Conservation (phyloP, 2,888 invertebrate genomes). For the Acleris literana region DNA sequence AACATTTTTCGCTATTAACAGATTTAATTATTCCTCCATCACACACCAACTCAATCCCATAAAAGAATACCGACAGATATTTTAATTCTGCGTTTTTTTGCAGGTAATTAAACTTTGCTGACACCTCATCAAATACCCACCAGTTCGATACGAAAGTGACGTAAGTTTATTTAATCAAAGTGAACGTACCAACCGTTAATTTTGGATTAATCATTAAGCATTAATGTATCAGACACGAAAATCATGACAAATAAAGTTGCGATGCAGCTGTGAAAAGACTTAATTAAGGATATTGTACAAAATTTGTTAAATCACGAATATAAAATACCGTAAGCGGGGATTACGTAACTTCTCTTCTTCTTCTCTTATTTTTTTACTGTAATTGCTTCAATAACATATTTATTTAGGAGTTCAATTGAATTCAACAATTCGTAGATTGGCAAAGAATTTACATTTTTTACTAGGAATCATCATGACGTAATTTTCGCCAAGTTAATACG, state of each 20-base stretch:
- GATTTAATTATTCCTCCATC: too few relatives aligned
- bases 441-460: too few relatives aligned
- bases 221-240: constrained; percentile 3
- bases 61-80: constrained; percentile 61
- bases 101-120: constrained; percentile 27
- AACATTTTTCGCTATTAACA: too few relatives aligned
- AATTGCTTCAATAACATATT: background rate
- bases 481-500: constrained; percentile 13
- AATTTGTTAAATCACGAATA: constrained; percentile 18
- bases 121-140: constrained; percentile 23
- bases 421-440: too few relatives aligned
- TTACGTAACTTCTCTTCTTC: constrained; percentile 27
- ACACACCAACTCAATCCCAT: too few relatives aligned
- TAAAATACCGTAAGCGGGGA: constrained; percentile 32
- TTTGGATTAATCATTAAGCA: background rate
- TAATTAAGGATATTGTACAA: constrained; percentile 35
- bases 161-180: constrained; percentile 25
- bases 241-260: constrained; percentile 56
- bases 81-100: background rate
- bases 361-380: constrained; percentile 3
- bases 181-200: constrained; percentile 6
- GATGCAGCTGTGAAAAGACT: constrained; percentile 31
- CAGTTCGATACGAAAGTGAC: constrained; percentile 29
- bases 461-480: too few relatives aligned
- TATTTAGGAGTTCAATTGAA: too few relatives aligned